phyloP scores from a whole-genome alignment of 2,888 invertebrate genomes.

The Bombylius discolor region DNA sequence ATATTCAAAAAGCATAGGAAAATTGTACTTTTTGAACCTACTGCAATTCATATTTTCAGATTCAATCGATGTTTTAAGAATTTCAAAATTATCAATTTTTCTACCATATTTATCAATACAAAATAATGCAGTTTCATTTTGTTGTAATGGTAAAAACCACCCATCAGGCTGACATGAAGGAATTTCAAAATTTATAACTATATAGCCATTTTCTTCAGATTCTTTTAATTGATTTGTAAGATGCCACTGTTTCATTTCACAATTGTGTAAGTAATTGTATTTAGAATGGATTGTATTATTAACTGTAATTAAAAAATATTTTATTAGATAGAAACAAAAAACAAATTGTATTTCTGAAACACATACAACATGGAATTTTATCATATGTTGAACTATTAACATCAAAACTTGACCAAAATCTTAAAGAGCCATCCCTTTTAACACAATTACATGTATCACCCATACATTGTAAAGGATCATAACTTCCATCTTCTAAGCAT shows the following conservation, averaged over 20 bases:
- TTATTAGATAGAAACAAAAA: not conserved
- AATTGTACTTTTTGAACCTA: slow-evolving; percentile 33
- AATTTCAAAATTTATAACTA: slow-evolving; percentile 26
- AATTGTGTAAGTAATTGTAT: slow-evolving; percentile 32
- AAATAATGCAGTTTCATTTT: slow-evolving; percentile 39
- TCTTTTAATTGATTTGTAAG: slow-evolving; percentile 25
- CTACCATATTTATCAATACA: slow-evolving; percentile 46
- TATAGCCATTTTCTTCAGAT: slow-evolving; percentile 25
- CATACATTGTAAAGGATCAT: slow-evolving; percentile 53
- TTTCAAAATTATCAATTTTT: slow-evolving; percentile 40
- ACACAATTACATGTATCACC: slow-evolving; percentile 49
- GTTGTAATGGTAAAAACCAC: slow-evolving; percentile 30
- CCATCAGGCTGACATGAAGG: slow-evolving; percentile 42
- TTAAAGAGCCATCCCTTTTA: slow-evolving; percentile 39
- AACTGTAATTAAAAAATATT: slow-evolving; percentile 22
- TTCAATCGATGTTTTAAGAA: slow-evolving; percentile 31
- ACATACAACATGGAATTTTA: slow-evolving; percentile 39
- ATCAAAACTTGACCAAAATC: slow-evolving; percentile 23
- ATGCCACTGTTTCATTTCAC: slow-evolving; percentile 30
- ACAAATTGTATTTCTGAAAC: not conserved
- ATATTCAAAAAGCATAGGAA: too few species aligned
- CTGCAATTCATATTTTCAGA: slow-evolving; percentile 46
- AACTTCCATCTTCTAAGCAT: slow-evolving; percentile 53
- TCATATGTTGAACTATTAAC: slow-evolving; percentile 31
- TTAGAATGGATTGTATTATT: slow-evolving; percentile 28